Conservation (phyloP, 2,888 invertebrate genomes). For the Callinectes sapidus region DNA sequence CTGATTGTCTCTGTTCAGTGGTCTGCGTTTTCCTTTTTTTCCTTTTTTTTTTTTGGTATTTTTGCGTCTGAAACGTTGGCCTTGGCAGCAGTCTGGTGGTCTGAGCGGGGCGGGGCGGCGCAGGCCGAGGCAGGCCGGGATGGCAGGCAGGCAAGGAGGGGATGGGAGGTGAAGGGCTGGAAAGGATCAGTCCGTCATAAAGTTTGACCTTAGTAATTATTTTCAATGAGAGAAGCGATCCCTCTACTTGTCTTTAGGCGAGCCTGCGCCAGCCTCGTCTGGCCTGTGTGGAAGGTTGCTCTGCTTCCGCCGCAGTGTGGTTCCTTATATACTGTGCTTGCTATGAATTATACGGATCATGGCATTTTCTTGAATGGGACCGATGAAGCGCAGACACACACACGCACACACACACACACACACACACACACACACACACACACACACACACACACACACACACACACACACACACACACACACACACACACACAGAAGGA, state of each 20-base stretch:
- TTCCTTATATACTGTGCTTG: neutral
- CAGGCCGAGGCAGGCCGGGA: neutral
- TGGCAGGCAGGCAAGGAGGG: neutral
- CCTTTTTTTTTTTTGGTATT: neutral
- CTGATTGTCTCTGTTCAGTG: neutral
- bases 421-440: neutral
- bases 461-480: neutral
- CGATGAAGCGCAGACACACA: neutral
- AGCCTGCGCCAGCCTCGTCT: neutral
- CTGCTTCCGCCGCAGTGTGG: neutral
- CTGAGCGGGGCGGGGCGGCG: neutral
- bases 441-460: constrained; percentile 9
- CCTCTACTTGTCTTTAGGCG: neutral
- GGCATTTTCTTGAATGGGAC: neutral
- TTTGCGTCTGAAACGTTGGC: neutral
- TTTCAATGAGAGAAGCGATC: neutral
- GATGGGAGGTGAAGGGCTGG: neutral
- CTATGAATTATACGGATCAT: neutral
- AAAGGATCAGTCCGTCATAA: neutral
- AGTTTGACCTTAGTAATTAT: constrained; percentile 19
- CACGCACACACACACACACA: neutral
- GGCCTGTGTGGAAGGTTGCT: neutral
- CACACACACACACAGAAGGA: no score
- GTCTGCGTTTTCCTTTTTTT: neutral
- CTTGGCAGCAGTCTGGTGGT: neutral